These are phyloP conservation scores for Mechanitis messenoides DNA, from an alignment of 2,888 invertebrate genomes.

Conservation along the genomic window DNA sequence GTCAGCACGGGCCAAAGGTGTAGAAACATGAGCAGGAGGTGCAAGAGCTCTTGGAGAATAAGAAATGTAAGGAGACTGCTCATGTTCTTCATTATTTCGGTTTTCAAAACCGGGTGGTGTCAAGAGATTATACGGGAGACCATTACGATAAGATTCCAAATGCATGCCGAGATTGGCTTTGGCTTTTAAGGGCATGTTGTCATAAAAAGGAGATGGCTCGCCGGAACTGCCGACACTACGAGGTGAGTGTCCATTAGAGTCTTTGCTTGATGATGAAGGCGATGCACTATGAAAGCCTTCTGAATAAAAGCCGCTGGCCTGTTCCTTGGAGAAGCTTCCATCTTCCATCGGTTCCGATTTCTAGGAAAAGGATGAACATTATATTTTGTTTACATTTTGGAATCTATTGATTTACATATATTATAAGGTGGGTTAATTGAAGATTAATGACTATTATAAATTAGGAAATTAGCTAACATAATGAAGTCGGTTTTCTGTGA, in stretches of 20 bases:
- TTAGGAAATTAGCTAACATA: conserved; percentile 19
- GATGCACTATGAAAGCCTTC: conserved; percentile 78
- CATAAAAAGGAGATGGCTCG: conserved; percentile 62
- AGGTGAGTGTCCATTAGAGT: conserved; percentile 70
- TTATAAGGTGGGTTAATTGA: conserved; percentile 21
- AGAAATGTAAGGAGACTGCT: conserved; percentile 55
- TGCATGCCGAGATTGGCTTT: conserved; percentile 68
- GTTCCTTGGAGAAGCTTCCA: conserved; percentile 70
- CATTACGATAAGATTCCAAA: conserved; percentile 59
- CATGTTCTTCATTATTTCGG: conserved; percentile 50
- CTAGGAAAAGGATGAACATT: conserved; percentile 47
- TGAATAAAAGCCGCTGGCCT: conserved; percentile 78
- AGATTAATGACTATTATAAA: conserved; percentile 20
- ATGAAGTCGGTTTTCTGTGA: conserved; percentile 25
- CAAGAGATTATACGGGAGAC: conserved; percentile 76
- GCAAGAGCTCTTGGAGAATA: conserved; percentile 56
- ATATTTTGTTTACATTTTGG: conserved; percentile 1
- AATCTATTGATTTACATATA: conserved; percentile 8
- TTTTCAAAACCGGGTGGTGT: conserved; percentile 78
- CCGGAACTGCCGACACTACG: conserved; percentile 64
- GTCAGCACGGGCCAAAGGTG: conserved; percentile 54
- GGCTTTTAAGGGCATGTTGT: conserved; percentile 59
- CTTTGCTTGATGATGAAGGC: conserved; percentile 75
- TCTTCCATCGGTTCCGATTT: conserved; percentile 75
- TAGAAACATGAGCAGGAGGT: conserved; percentile 57